Base-by-base conservation (phyloP, 2,113 vertebrate species). In the Ibidorhyncha struthersii region DNA sequence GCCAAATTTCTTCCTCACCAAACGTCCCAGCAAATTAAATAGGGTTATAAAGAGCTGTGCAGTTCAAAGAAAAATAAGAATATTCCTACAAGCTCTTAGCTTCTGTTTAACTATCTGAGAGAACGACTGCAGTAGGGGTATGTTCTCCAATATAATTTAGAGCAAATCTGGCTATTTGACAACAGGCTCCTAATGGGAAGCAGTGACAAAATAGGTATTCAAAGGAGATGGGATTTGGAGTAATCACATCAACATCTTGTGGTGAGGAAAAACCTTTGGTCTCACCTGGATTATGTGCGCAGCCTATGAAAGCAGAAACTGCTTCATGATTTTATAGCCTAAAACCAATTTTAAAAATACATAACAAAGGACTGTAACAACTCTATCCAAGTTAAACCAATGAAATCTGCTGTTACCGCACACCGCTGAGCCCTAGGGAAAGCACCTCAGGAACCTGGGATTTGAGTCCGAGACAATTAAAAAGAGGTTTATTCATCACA, bases 351-450 rank as follows among this genome's bases (percentile, higher is more conserved):
- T 89, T 76, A 45, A 90, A 93, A 96, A 86, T 78, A 95, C 86
- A 94, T 90, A 97, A 94, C 95, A 96, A 94, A 96, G 72, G 53
- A n/a, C 78, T 91, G 81, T 94, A 96, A 97, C 94, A 95, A 93
- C 84, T 95, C 86, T 82, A 81, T 95, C 94, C 96, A 97, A 94
- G 70, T 77, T 90, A 96, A 91, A 89, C 93, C 91, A 97, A 61
- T 70, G 82, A 97, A 90, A 96, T 89, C 84, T 96, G 66, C 89
- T 43, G 67, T 84, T 93, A 80, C 82, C 71, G 34, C 89, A 95
- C 66, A 76, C 73, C 40, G 5, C 89, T 94, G 81, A 97, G 96
- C 95, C 95, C 94, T 91, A 36, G 91, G 95, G 95, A 96, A 97
- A 95, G 86, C 78, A 96, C 94, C 91, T 91, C 96, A 56, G 89